Evolutionary conservation across 2,113 vertebrate species (phyloP).

Genomic region (Plectropomus leopardus): DNA sequence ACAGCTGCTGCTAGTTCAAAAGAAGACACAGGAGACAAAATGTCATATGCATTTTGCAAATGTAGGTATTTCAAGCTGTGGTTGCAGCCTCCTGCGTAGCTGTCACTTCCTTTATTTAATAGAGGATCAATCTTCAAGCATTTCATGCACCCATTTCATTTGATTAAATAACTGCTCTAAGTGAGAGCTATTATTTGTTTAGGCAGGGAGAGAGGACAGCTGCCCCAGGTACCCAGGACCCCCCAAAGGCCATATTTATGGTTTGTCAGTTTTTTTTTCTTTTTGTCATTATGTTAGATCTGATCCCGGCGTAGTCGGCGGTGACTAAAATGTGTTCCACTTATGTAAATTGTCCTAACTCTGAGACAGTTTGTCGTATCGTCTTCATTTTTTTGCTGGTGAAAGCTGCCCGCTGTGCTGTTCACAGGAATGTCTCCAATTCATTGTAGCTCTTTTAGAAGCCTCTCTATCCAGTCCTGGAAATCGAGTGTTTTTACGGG

Average conservation of each 20-base stretch:
- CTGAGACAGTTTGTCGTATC: no score
- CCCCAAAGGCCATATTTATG: background rate
- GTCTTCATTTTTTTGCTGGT: no score
- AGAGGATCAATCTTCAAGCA: background rate
- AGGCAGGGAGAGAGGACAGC: background rate
- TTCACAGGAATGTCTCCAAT: no score
- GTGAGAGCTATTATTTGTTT: background rate
- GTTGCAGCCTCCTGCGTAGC: background rate
- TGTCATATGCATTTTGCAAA: background rate
- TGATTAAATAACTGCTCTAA: no score
- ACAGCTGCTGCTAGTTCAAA: constrained; percentile 6
- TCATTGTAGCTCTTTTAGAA: no score
- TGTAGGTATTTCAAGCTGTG: background rate
- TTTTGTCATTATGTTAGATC: no score
- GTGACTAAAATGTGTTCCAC: no score
- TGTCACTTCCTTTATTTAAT: background rate
- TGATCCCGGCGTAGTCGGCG: no score
- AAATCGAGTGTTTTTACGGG: no score
- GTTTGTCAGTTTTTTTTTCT: background rate
- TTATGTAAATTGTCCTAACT: no score
- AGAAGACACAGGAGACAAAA: background rate
- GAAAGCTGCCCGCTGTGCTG: no score
- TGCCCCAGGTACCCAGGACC: background rate
- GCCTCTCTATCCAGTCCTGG: no score
- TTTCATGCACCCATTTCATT: background rate